Conservation (phyloP, 2,888 invertebrate species). For the Tipula confusa region DNA sequence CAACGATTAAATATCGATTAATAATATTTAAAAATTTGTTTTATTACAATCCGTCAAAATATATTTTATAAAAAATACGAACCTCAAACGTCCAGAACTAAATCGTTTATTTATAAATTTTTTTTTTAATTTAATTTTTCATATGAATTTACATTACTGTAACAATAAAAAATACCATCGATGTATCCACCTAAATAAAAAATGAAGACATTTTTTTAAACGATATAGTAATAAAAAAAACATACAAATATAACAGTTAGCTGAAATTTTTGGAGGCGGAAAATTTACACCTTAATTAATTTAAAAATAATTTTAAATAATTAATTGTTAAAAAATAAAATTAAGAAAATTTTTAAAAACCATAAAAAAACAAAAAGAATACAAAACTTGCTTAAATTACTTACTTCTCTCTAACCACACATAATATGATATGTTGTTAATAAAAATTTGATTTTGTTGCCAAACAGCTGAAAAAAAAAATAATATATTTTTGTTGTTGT, state of each 20-base stretch:
- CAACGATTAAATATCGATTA: background rate
- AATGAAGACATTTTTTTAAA: background rate
- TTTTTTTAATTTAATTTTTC: no score
- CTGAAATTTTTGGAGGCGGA: conserved; percentile 5
- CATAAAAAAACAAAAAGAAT: background rate
- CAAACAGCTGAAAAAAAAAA: background rate
- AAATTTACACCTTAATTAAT: background rate
- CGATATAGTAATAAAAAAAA: background rate
- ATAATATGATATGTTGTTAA: background rate
- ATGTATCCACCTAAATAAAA: background rate
- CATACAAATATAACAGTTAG: conserved; percentile 21
- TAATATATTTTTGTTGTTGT: background rate
- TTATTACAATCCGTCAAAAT: background rate
- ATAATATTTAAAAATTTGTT: background rate
- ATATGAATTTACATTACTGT: background rate
- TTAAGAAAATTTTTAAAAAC: background rate
- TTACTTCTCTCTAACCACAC: background rate
- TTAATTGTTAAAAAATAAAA: background rate
- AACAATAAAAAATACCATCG: background rate
- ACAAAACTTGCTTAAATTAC: background rate
- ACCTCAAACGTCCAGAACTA: background rate
- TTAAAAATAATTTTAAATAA: background rate
- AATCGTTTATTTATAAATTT: background rate
- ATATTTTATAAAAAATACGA: background rate
- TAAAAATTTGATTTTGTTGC: background rate